These are phyloP conservation scores for Chrysomela aeneicollis DNA, from an alignment of 2,888 invertebrate genomes.

Conservation along the genomic window DNA sequence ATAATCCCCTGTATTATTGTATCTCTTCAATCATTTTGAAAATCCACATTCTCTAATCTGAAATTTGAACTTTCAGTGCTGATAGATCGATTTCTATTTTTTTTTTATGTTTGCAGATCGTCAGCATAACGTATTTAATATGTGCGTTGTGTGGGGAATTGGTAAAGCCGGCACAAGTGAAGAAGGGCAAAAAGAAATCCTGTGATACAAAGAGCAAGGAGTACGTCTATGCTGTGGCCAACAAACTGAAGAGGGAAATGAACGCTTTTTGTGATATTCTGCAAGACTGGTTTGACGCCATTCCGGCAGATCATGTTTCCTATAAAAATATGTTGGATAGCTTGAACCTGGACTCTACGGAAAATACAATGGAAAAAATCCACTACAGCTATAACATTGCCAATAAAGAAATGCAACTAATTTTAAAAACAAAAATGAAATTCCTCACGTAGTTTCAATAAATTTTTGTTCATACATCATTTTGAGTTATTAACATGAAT, in stretches of 20 bases:
- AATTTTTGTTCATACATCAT: too few species aligned
- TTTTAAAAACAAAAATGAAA: conserved; percentile 67
- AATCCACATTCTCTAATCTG: too few species aligned
- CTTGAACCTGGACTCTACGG: conserved; percentile 59
- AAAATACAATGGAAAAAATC: conserved; percentile 62
- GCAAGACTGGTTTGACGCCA: conserved; percentile 61
- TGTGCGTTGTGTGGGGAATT: conserved; percentile 67
- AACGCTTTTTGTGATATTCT: conserved; percentile 60
- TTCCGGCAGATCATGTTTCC: conserved; percentile 57
- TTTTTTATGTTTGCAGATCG: conserved; percentile 62
- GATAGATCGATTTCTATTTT: too few species aligned
- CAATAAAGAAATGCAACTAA: conserved; percentile 64
- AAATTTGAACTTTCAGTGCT: too few species aligned
- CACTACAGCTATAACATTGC: conserved; percentile 64
- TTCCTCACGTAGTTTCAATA: conserved; percentile 51
- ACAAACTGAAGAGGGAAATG: conserved; percentile 55
- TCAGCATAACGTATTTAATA: conserved; percentile 66
- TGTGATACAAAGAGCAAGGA: conserved; percentile 63
- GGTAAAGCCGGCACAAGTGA: conserved; percentile 63
- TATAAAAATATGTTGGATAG: conserved; percentile 60
- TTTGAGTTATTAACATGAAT: neutral
- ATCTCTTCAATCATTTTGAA: too few species aligned
- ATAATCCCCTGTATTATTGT: too few species aligned
- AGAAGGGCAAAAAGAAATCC: conserved; percentile 68
- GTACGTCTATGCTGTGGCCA: conserved; percentile 48